phyloP scores from a whole-genome alignment of 2,113 vertebrate species.

The Callipepla californica region DNA sequence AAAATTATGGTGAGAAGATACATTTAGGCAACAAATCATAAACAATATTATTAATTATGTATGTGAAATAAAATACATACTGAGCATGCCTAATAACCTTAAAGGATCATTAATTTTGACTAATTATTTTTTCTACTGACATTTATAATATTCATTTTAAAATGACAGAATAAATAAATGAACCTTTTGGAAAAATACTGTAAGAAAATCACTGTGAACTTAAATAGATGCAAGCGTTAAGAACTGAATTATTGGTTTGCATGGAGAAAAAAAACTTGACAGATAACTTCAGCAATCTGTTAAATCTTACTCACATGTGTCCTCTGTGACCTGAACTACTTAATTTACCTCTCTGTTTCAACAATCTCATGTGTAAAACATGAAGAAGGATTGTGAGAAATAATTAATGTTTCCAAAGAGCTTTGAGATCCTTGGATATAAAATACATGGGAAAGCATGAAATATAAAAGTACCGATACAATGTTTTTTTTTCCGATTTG shows the following conservation, averaged over 20 bases:
- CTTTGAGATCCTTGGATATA: slow-evolving; percentile 46
- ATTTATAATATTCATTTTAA: neutral
- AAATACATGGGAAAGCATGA: slow-evolving; percentile 8
- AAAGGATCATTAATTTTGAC: neutral
- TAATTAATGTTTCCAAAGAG: slow-evolving; percentile 63
- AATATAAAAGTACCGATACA: neutral
- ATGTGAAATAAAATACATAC: neutral
- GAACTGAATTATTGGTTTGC: neutral
- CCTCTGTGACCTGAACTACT: slow-evolving; percentile 71
- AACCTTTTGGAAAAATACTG: neutral
- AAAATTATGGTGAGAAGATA: neutral
- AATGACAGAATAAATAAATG: neutral
- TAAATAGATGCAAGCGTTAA: slow-evolving; percentile 2
- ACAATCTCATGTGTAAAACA: slow-evolving; percentile 50
- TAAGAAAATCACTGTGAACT: slow-evolving; percentile 11
- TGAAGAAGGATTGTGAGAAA: slow-evolving; percentile 50
- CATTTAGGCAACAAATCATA: neutral
- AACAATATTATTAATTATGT: neutral
- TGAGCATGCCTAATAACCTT: neutral
- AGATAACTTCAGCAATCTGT: slow-evolving; percentile 26
- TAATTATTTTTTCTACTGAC: neutral
- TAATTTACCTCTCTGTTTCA: slow-evolving; percentile 48
- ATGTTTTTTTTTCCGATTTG: neutral
- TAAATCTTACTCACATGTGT: slow-evolving; percentile 50
- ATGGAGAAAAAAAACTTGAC: neutral